Base-by-base conservation (phyloP, 2,888 invertebrate genomes). In the Drosophila niveifrons region DNA sequence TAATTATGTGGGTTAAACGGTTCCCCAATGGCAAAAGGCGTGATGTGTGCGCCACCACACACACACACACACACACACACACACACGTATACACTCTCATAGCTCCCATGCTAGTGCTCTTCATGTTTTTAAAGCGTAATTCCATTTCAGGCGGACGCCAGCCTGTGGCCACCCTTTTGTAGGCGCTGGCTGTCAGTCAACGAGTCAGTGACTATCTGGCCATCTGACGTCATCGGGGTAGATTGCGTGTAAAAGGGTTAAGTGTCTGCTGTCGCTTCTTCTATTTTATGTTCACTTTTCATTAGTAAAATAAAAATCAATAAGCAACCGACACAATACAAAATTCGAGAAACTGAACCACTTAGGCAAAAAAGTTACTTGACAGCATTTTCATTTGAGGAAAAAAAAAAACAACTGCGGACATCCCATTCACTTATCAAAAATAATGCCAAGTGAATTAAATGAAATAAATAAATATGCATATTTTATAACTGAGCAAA, bases 191-290 rank as follows among this genome's bases (percentile, higher is more conserved):
- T 66, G 69, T 75, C 50, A 57, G 58, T 67, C 69, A 75, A 15
- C 44, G 28, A 39, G 63, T 53, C 58, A 44, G n/a, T 34, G 59
- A 55, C 41, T 55, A 55, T 43, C 50, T 62, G 67, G 56, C 59
- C 77, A 83, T 81, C 88, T 85, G 88, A 85, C 85, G 85, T 85
- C 88, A 85, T 86, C 87, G 67, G 65, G 65, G 63, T 57, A 83
- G 88, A 85, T 88, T 88, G 78, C 88, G 78, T 86, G 87, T 74
- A 85, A 88, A 85, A 79, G 85, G 85, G 85, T 85, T 85, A 85
- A 85, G 85, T 87, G 83, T 76, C 68, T 64, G 46, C 23, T 46
- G 46, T 46, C 34, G 17, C 56, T 46, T 46, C 56, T 36, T 28
- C 57, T 39, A 39, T 76, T 80, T 81, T 75, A 78, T 78, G 77